A percentile compares a stretch with the other conserved stretches of the same genome.
Conservation (phyloP, 1,140 invertebrate genomes). For the Pogonomyrmex californicus region DNA sequence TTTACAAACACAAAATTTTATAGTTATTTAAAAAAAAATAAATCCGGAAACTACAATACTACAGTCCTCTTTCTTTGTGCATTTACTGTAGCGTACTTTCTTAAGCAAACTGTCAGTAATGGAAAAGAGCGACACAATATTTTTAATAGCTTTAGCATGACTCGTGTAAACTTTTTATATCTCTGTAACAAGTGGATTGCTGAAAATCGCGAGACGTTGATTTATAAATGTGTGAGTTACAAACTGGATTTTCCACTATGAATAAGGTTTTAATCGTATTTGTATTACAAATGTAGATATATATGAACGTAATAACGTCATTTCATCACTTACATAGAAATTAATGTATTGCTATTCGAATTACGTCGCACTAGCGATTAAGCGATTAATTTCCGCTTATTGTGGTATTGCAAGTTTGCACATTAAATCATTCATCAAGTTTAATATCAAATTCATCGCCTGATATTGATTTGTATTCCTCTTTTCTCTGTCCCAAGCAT, state of each 20-base stretch:
- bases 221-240: background rate
- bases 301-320: background rate
- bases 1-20: too few species aligned
- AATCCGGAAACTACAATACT: too few species aligned
- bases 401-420: slow-evolving; percentile 30
- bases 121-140: slow-evolving; percentile 14
- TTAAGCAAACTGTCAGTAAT: background rate
- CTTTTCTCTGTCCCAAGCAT: background rate
- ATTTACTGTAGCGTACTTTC: too few species aligned
- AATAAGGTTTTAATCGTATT: slow-evolving; percentile 9
- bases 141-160: slow-evolving; percentile 32
- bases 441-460: slow-evolving; percentile 8
- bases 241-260: background rate
- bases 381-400: slow-evolving; percentile 10
- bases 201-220: background rate
- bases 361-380: background rate
- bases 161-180: slow-evolving; percentile 26
- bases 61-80: too few species aligned
- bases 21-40: too few species aligned
- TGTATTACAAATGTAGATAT: slow-evolving; percentile 10
- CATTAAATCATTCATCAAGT: slow-evolving; percentile 5
- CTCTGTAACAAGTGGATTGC: slow-evolving; percentile 4
- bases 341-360: slow-evolving; percentile 1
- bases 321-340: slow-evolving; percentile 10
- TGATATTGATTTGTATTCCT: slow-evolving; percentile 15